phyloP scores from a whole-genome alignment of 2,113 vertebrate species.

The Alligator sinensis region DNA sequence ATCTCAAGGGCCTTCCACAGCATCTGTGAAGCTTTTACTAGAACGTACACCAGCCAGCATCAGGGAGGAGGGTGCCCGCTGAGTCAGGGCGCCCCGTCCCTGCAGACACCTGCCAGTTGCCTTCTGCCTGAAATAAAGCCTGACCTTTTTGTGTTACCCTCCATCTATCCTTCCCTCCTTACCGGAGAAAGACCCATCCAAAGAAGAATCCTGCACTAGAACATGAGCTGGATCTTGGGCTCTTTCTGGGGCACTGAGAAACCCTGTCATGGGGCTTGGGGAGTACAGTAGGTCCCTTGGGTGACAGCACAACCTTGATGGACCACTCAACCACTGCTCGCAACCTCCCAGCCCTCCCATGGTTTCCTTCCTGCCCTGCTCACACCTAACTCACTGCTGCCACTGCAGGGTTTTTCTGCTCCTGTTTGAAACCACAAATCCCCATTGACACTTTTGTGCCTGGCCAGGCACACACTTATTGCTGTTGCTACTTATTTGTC shows the following conservation, averaged over 20 bases:
- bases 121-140: background rate
- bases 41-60: background rate
- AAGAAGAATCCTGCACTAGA: background rate
- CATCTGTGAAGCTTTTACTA: background rate
- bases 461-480: accelerated
- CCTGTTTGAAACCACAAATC: background rate
- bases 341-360: background rate
- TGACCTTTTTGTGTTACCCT: background rate
- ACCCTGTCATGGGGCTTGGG: background rate
- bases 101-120: accelerated
- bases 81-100: background rate
- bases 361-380: background rate
- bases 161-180: background rate
- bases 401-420: background rate
- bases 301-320: accelerated
- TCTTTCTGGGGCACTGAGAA: background rate
- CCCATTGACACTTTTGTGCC: background rate
- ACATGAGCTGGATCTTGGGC: background rate
- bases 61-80: background rate
- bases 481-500: background rate
- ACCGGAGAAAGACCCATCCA: accelerated
- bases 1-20: background rate
- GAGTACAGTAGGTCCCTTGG: no score
- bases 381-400: background rate
- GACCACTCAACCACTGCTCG: accelerated